phyloP scores from a whole-genome alignment of 2,113 vertebrate genomes.

The Aspiorhynchus laticeps region DNA sequence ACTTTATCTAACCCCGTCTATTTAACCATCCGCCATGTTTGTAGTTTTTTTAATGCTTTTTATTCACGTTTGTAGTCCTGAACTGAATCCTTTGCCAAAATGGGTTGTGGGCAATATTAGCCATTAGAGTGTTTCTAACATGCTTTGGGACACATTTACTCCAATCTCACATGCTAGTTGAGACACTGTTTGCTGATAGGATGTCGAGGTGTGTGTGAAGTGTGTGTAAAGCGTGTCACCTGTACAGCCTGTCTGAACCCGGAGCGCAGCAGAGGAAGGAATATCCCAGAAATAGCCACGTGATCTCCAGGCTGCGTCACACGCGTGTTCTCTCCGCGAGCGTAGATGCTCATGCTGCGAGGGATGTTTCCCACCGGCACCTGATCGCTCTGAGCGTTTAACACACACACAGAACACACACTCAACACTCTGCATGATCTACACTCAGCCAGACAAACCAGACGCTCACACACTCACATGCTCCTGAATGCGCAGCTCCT shows the following conservation, averaged over 20 bases:
- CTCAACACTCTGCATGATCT: neutral
- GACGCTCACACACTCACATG: constrained; percentile 75
- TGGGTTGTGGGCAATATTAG: too few species aligned
- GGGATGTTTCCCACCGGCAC: constrained; percentile 92
- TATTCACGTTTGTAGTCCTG: too few species aligned
- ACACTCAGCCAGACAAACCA: neutral
- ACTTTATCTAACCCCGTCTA: too few species aligned
- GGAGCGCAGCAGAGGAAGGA: constrained; percentile 83
- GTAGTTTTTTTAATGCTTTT: too few species aligned
- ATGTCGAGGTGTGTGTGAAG: neutral
- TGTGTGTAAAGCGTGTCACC: constrained; percentile 55
- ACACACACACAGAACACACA: neutral
- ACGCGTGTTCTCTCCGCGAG: constrained; percentile 88
- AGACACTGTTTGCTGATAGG: neutral
- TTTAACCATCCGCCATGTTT: too few species aligned
- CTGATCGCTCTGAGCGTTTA: constrained; percentile 84
- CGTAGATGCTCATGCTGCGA: constrained; percentile 82
- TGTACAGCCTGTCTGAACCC: constrained; percentile 84
- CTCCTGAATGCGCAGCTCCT: constrained; percentile 91
- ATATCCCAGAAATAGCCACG: constrained; percentile 83
- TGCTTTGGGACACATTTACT: too few species aligned
- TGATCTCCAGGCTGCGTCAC: constrained; percentile 89
- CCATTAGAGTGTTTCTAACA: too few species aligned
- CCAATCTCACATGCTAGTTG: too few species aligned
- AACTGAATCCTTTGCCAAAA: too few species aligned